Evolutionary conservation across 37 sponge, comb jelly and placozoan species (phyloP).

Genomic region (Spongilla lacustris): DNA sequence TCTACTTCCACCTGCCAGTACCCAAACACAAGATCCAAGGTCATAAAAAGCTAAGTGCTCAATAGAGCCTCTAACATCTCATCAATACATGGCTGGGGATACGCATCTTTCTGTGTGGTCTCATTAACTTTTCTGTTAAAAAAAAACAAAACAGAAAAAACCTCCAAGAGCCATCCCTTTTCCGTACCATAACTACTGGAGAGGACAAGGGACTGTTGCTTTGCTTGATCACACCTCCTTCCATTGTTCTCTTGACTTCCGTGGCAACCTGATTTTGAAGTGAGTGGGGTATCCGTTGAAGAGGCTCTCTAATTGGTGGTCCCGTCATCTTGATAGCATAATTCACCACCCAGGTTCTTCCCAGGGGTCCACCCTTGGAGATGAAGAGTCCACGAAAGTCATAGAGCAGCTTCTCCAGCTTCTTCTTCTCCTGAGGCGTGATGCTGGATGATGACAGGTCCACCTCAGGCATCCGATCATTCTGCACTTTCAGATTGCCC

Average conservation of each 20-base stretch:
- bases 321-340: conserved; percentile 8
- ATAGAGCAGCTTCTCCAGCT: neutral
- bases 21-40: conserved; percentile 19
- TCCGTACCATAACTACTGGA: conserved; percentile 33
- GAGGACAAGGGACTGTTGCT: conserved; percentile 28
- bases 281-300: conserved; percentile 16
- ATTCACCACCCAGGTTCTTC: conserved; percentile 22
- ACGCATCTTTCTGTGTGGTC: conserved; percentile 27
- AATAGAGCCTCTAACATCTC: conserved; percentile 9
- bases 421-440: neutral
- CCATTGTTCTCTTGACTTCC: conserved; percentile 22
- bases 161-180: conserved; percentile 32
- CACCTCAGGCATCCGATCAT: neutral
- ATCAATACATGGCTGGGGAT: conserved; percentile 14
- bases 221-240: conserved; percentile 2
- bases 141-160: conserved; percentile 32
- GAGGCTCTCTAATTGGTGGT: conserved; percentile 14
- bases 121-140: conserved; percentile 29
- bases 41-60: conserved; percentile 16
- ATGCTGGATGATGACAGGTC: neutral
- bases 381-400: conserved; percentile 3
- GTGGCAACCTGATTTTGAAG: neutral
- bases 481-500: neutral
- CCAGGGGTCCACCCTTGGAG: conserved; percentile 5
- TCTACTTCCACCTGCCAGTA: conserved; percentile 34